Base-by-base conservation (phyloP, 53 echinoderm and acorn worm species). In the Astropecten irregularis region DNA sequence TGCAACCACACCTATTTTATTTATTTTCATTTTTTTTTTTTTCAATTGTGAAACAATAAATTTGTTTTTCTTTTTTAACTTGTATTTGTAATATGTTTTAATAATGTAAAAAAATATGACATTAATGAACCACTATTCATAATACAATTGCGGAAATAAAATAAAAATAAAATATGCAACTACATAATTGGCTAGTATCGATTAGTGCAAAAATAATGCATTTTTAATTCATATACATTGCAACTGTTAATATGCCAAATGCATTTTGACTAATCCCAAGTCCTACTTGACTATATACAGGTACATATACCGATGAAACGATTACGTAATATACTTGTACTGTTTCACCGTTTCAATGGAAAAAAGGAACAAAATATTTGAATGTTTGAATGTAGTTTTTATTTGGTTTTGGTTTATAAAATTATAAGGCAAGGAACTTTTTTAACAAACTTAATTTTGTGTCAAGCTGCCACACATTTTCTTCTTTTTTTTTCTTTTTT, bases 1-100 rank as follows among this genome's bases (percentile, higher is more conserved):
- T 73, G 73, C 73, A 73, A 73, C 73, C 52, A 71, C 71, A 71
- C 49, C 71, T 71, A 54, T 71, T 73, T 73, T 73, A 54, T 73
- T 73, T n/a, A n/a, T n/a, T 74, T 74, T 74, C 50, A 19, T 74
- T 39, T 42, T 42, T 42, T 42, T 42, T 42, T 66, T 26, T 57
- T 57, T 57, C 57, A 54, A 39, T 26, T 11, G 55, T 50, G 74
- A 74, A 74, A 74, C 54, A 56, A 39, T 35, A 38, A 37, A 66
- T 34, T 21, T 66, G 36, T n/a, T n/a, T 49, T 31, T 52, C 31
- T 51, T 32, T 53, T n/a, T n/a, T 4, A 66, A 34, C 34, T 66
- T 33, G 33, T 19, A 36, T 39, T 39, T 56, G 4, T 14, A 20
- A 74, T 39, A 38, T 36, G 55, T 25, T 71, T 53, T 53, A 20